Percentiles rank a stretch among this genome's conserved stretches.
phyloP scores from a whole-genome alignment of 2,888 invertebrate species.

The Drosophila diplacantha region DNA sequence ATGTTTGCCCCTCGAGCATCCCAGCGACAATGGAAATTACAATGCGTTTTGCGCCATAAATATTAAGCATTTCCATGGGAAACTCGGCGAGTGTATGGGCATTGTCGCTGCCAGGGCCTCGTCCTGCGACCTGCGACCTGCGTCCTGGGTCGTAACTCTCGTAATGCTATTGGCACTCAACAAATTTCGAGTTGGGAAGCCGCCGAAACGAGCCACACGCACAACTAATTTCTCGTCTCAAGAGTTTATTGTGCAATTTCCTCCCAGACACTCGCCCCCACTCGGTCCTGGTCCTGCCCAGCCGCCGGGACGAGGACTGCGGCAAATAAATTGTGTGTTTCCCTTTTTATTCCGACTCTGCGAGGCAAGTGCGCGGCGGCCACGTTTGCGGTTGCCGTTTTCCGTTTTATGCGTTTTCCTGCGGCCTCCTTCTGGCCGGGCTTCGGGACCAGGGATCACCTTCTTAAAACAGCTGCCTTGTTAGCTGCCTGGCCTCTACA shows the following conservation, averaged over 20 bases:
- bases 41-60: slow-evolving; percentile 20
- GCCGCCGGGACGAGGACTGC: slow-evolving; percentile 17
- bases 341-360: slow-evolving; percentile 59
- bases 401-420: slow-evolving; percentile 65
- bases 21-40: slow-evolving; percentile 6
- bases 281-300: slow-evolving; percentile 26
- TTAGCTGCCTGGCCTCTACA: slow-evolving; percentile 50
- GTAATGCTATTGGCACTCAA: slow-evolving; percentile 38
- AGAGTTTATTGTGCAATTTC: slow-evolving; percentile 73
- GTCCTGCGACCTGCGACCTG: slow-evolving; percentile 1
- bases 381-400: slow-evolving; percentile 65
- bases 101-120: slow-evolving; percentile 12
- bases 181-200: slow-evolving; percentile 39
- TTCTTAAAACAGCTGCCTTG: slow-evolving; percentile 46
- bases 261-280: slow-evolving; percentile 27
- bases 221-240: slow-evolving; percentile 68
- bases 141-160: slow-evolving; percentile 1
- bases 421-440: slow-evolving; percentile 16
- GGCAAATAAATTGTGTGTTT: slow-evolving; percentile 58
- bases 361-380: slow-evolving; percentile 15
- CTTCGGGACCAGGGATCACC: slow-evolving; percentile 21
- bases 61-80: slow-evolving; percentile 19
- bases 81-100: slow-evolving; percentile 9
- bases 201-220: slow-evolving; percentile 44
- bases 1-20: slow-evolving; percentile 7